Conservation (phyloP, 2,797 vertebrate species). For the Schizopygopsis pylzovi region DNA sequence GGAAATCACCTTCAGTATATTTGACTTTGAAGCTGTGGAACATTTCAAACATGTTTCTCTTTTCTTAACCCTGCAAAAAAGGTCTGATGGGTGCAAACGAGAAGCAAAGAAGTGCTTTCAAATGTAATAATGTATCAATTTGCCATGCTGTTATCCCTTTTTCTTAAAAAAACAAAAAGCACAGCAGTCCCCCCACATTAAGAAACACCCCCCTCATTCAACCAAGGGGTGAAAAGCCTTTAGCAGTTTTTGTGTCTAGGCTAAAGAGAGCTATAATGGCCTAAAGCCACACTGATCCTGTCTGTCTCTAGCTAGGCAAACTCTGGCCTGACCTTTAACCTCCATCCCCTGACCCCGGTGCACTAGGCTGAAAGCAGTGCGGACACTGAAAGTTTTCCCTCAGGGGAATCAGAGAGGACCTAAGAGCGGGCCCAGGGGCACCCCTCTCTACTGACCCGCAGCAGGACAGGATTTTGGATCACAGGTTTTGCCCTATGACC, state of each 20-base stretch:
- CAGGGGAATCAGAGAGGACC: constrained; percentile 66
- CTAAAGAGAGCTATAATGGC: constrained; percentile 87
- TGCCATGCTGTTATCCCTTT: constrained; percentile 73
- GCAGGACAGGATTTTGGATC: constrained; percentile 87
- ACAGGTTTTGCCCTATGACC: constrained; percentile 86
- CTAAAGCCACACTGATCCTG: constrained; percentile 90
- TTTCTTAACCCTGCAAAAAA: background rate
- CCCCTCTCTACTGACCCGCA: constrained; percentile 91
- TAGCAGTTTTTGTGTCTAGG: constrained; percentile 78
- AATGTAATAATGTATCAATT: constrained; percentile 76
- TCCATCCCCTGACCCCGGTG: constrained; percentile 88
- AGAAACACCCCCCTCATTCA: constrained; percentile 58
- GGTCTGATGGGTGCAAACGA: constrained; percentile 27
- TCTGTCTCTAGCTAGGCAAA: constrained; percentile 86
- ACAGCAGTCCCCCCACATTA: constrained; percentile 25
- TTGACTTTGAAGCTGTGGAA: constrained; percentile 35
- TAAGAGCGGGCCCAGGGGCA: constrained; percentile 80
- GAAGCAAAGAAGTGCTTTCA: constrained; percentile 1
- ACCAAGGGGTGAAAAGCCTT: constrained; percentile 72
- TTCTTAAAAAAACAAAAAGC: constrained; percentile 63
- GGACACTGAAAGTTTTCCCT: constrained; percentile 71
- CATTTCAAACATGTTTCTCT: constrained; percentile 37
- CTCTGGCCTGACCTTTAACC: constrained; percentile 86
- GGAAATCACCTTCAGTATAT: constrained; percentile 64
- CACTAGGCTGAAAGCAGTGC: constrained; percentile 80